Percentiles rank a stretch among this genome's conserved stretches.
Evolutionary conservation across 2,797 vertebrate genomes (phyloP).

Genomic region (Anas bernieri): DNA sequence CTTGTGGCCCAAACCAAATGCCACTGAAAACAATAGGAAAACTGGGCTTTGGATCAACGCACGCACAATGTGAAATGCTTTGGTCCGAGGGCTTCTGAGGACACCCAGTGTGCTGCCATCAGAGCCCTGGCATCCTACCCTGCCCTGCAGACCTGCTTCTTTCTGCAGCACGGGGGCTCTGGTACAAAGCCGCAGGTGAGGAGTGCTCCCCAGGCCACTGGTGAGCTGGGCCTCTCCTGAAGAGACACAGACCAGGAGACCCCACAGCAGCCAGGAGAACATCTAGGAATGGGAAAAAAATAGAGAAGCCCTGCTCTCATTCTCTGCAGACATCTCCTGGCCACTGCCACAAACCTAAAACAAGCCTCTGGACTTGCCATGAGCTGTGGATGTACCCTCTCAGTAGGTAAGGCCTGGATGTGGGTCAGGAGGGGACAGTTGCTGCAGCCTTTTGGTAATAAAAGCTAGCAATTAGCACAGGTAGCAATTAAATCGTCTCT

Average conservation of each 20-base stretch:
- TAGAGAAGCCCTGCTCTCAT: not conserved
- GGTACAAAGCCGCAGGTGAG: not conserved
- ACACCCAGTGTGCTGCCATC: not conserved
- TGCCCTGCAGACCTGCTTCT: fast-evolving
- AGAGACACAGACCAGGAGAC: not conserved
- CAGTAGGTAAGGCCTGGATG: not conserved
- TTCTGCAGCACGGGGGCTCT: not conserved
- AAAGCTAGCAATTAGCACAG: not conserved
- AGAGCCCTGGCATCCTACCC: not conserved
- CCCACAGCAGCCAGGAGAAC: not conserved
- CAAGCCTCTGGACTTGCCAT: not conserved
- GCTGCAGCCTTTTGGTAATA: not conserved
- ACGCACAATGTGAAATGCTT: not conserved
- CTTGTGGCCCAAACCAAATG: not conserved
- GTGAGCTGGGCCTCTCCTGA: fast-evolving
- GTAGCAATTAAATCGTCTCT: not conserved
- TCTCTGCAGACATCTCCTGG: not conserved
- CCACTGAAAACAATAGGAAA: slow-evolving; percentile 56
- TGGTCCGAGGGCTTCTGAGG: slow-evolving; percentile 16
- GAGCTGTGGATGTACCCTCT: fast-evolving
- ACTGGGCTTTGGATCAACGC: not conserved
- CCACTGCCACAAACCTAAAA: not conserved
- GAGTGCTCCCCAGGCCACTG: not conserved
- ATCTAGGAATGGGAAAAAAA: too few relatives aligned
- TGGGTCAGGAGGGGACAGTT: not conserved